phyloP scores from a whole-genome alignment of 2,113 vertebrate species.

The Platycercus adscitus region DNA sequence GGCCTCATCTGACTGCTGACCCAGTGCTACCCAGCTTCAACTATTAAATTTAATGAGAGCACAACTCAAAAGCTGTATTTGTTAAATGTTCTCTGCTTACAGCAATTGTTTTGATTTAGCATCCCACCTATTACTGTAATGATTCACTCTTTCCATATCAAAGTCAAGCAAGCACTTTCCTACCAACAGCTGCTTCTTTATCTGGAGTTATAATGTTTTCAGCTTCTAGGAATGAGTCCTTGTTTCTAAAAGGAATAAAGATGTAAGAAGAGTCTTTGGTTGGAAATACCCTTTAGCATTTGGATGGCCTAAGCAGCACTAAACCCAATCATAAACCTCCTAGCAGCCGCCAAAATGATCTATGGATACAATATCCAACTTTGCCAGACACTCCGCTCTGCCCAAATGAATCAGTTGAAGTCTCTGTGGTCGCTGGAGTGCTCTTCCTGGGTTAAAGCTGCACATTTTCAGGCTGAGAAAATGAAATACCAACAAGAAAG shows the following conservation, averaged over 20 bases:
- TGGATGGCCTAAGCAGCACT: background rate
- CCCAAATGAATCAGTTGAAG: background rate
- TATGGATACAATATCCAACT: background rate
- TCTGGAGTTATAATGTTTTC: background rate
- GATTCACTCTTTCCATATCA: background rate
- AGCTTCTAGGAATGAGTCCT: background rate
- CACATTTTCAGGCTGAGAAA: background rate
- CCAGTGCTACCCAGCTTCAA: background rate
- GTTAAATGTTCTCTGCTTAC: background rate
- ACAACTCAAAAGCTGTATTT: background rate
- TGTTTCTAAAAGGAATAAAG: background rate
- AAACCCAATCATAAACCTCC: background rate
- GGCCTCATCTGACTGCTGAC: background rate
- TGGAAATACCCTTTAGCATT: background rate
- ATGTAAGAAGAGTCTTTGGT: background rate
- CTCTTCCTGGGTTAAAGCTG: background rate
- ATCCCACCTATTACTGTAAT: background rate
- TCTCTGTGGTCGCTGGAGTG: background rate
- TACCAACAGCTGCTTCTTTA: background rate
- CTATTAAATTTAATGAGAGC: background rate
- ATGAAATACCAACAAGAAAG: background rate
- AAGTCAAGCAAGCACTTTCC: background rate
- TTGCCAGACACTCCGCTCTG: background rate
- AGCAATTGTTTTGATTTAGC: constrained; percentile 2
- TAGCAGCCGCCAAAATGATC: background rate